phyloP scores from a whole-genome alignment of 2,888 invertebrate species.

The Lasius fuliginosus region DNA sequence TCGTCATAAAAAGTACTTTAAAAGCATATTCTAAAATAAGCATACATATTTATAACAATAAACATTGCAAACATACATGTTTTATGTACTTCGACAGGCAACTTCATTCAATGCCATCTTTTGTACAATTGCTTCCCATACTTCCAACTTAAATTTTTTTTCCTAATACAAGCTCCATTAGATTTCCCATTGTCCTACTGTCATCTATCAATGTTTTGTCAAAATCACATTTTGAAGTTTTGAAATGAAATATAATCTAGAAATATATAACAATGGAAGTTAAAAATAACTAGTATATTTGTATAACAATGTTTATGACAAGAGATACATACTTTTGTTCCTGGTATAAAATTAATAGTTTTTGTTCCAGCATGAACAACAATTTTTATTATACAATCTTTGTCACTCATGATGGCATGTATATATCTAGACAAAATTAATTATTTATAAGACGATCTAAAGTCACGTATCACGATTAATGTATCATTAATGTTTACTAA shows the following conservation, averaged over 20 bases:
- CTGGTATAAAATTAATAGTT: constrained; percentile 89
- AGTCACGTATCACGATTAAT: too few species aligned
- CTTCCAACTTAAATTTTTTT: constrained; percentile 98
- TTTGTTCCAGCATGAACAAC: constrained; percentile 90
- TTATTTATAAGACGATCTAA: too few species aligned
- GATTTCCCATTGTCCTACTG: constrained; percentile 93
- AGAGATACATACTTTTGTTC: constrained; percentile 88
- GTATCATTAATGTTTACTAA: too few species aligned
- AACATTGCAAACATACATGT: constrained; percentile 86
- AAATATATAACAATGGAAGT: neutral
- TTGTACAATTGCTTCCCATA: constrained; percentile 97
- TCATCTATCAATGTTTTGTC: constrained; percentile 93
- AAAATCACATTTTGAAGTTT: constrained; percentile 91
- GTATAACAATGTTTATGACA: constrained; percentile 1
- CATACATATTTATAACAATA: neutral
- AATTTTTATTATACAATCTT: constrained; percentile 91
- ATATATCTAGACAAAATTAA: constrained; percentile 3
- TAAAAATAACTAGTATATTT: constrained; percentile 25
- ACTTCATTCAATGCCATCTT: too few species aligned
- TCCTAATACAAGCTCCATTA: constrained; percentile 97
- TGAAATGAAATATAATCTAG: constrained; percentile 96
- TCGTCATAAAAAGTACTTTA: constrained; percentile 38
- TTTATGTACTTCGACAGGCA: constrained; percentile 90
- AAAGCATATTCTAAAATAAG: neutral
- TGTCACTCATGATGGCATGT: constrained; percentile 74